Evolutionary conservation across 2,113 vertebrate species (phyloP), one percentile per base, ranked within the genome.

Genomic region (Ptyas mucosa): DNA sequence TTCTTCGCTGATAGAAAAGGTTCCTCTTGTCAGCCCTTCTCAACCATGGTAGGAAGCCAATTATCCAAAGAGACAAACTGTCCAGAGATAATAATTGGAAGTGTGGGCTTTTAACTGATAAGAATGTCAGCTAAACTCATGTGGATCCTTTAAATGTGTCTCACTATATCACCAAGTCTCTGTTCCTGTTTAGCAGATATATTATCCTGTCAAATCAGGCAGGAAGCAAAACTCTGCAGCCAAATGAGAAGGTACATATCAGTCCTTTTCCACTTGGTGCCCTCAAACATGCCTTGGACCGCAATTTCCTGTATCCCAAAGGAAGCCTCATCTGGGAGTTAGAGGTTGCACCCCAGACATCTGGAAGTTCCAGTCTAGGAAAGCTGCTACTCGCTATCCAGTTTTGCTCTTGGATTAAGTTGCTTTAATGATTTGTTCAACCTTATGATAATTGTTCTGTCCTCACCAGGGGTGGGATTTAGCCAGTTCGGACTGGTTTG

Each of bases 11-110:
- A 90, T 95, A 94, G 87, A 85, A 61, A 93, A 69, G 90, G 89
- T 94, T 91, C 91, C 95, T 21, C 85, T 11, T 90, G 93, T 92
- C 93, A 96, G 93, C 95, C 93, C 91, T 94, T 69, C 91, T 1
- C 14, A 90, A 55, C 94, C 96, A 92, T 96, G 93, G 89, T n/a
- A 0, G 96, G 96, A 93, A 97, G 96, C 97, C 97, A 97, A 97
- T 96, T 96, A 97, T 96, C 93, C 93, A 94, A 95, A 94, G 95
- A 96, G 95, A 94, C 93, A 95, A 96, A 96, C 91, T n/a, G 91
- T 94, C 95, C 64, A 0, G 94, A 93, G 95, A 93, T 96, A 97
- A 97, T 96, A 97, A 97, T 96, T 96, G 96, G 97, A 81, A 97
- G 94, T 96, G 96, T 34, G 95, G 96, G 95, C 95, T 97, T 97